Evolutionary conservation across 2,888 invertebrate species (phyloP), one percentile per base, ranked within the genome.

Genomic region (Epsilonema sp.): DNA sequence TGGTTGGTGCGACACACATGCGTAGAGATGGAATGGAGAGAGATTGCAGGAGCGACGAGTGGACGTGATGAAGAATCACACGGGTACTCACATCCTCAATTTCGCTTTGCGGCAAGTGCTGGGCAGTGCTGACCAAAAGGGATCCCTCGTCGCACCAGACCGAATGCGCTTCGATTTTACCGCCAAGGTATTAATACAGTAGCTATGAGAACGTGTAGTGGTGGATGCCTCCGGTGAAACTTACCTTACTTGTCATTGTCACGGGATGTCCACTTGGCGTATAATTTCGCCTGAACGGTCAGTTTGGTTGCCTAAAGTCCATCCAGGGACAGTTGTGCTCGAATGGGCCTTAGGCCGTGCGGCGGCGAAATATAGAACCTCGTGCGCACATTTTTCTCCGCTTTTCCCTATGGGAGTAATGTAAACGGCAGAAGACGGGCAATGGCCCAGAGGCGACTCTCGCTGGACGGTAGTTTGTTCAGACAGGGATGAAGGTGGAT

Each of bases 61-160:
- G 59, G 72, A 82, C 26, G 76, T 94, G n/a, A 99, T 99, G 97
- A 89, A 83, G 65, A 97, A 99, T 70, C 90, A 97, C 70, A 83
- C 94, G 38, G 92, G 89, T 22, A 99, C 97, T 0, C 97, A 99
- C 68, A 78, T 90, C 38, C 73, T 99, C 16, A 99, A 99, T 71
- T 89, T 81, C 70, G 87, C 85, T 22, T 71, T 99, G 49, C 74
- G 92, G 49, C 78, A 79, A 65, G 86, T 92, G 23, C 73, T 97
- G 37, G 78, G 79, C 54, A 86, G 85, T 56, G 80, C 87, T 13
- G 90, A 94, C 66, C 94, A 94, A 69, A 78, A 82, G 61, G 94
- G 97, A 26, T 94, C 94, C 0, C 74, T 99, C 31, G 97, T 99
- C 1, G 89, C 92, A 58, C 90, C 94, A 1, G 94, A 99, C 65